These are phyloP conservation scores for Tauraco hartlaubi DNA, from an alignment of 2,797 vertebrate genomes.

Conservation along the genomic window DNA sequence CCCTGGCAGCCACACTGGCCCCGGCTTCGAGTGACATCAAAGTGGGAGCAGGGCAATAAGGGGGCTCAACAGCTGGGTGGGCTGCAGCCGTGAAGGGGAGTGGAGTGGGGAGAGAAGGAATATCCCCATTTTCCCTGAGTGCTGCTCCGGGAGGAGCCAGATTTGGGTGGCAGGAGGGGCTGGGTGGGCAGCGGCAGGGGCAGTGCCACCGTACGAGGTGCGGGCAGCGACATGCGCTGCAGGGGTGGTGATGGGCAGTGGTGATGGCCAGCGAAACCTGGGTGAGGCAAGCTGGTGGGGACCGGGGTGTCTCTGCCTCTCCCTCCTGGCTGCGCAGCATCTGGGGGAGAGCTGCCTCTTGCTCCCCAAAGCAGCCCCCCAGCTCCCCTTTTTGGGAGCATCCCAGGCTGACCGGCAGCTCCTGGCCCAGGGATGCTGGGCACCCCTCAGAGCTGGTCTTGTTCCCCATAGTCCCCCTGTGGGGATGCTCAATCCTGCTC, in stretches of 20 bases:
- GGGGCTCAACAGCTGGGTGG: neutral
- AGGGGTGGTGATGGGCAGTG: neutral
- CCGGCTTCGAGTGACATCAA: neutral
- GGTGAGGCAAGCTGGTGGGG: neutral
- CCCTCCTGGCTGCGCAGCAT: accelerated
- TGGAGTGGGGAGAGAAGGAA: accelerated
- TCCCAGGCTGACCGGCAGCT: neutral
- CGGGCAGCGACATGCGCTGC: neutral
- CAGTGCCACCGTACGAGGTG: accelerated
- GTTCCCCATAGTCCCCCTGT: neutral
- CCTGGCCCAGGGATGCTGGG: neutral
- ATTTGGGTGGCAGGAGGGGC: neutral
- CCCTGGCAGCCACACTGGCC: neutral
- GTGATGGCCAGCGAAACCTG: accelerated
- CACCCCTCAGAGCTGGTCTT: accelerated
- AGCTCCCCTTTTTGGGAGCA: neutral
- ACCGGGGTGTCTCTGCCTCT: accelerated
- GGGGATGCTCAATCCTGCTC: neutral
- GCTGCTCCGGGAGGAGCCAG: neutral
- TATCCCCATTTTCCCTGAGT: neutral
- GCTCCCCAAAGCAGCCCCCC: neutral
- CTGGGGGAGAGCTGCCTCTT: neutral
- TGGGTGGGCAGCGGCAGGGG: neutral
- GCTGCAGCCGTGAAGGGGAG: neutral
- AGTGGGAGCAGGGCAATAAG: neutral